Evolutionary conservation across 2,888 invertebrate species (phyloP).

Genomic region (Caenorhabditis sp.): DNA sequence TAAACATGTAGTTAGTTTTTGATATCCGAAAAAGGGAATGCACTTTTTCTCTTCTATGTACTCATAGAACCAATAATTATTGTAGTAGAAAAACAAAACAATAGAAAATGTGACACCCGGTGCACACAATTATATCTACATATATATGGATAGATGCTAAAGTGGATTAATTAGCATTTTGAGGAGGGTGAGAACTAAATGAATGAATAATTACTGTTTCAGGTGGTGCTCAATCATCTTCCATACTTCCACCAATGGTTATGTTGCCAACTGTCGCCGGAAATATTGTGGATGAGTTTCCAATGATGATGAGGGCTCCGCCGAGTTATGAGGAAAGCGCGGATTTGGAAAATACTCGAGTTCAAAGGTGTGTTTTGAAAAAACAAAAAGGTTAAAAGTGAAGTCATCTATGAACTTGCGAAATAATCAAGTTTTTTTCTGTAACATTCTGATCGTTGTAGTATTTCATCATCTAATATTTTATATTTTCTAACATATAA

Average conservation of each 20-base stretch:
- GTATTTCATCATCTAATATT: no score
- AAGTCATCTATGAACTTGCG: no score
- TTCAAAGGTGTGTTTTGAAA: conserved; percentile 22
- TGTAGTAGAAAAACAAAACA: conserved; percentile 15
- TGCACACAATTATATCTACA: conserved; percentile 24
- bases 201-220: conserved; percentile 2
- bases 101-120: conserved; percentile 42
- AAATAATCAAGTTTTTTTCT: no score
- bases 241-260: neutral
- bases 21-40: no score
- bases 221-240: neutral
- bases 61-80: neutral
- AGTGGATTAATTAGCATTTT: conserved; percentile 40
- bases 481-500: no score
- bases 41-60: no score
- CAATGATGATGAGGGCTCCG: conserved; percentile 6
- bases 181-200: neutral
- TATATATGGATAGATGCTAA: conserved; percentile 16
- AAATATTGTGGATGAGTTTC: conserved; percentile 1
- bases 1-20: no score
- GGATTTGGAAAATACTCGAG: conserved; percentile 27
- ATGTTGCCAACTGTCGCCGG: neutral
- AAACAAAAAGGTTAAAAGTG: no score
- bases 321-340: conserved; percentile 33
- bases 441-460: no score